Evolutionary conservation across 2,113 vertebrate species (phyloP).

Genomic region (Sarotherodon lohbergeri): DNA sequence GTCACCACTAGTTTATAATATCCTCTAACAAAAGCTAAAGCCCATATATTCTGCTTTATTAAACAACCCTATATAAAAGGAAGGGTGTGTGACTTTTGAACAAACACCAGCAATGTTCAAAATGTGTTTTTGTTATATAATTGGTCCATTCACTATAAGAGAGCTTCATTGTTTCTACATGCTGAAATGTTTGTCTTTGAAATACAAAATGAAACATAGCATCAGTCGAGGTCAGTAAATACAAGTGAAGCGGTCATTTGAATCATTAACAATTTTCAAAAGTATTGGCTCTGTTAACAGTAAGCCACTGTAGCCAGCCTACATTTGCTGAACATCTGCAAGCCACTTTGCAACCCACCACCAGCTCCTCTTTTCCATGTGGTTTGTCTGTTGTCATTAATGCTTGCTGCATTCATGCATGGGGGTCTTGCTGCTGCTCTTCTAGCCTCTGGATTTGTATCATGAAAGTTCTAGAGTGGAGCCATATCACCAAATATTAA

Average conservation of each 20-base stretch:
- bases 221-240: background rate
- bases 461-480: background rate
- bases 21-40: conserved; percentile 12
- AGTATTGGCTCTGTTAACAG: background rate
- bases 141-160: background rate
- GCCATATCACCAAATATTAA: background rate
- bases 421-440: background rate
- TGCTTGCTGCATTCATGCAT: background rate
- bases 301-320: background rate
- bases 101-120: background rate
- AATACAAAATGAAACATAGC: background rate
- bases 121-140: background rate
- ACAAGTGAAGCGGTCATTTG: background rate
- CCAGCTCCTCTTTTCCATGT: background rate
- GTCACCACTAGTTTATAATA: conserved; percentile 35
- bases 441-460: background rate
- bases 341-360: background rate
- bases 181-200: background rate
- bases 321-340: background rate
- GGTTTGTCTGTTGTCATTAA: background rate
- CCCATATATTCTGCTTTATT: background rate
- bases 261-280: background rate
- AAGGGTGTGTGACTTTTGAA: background rate
- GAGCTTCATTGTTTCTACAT: background rate
- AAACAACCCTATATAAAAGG: conserved; percentile 9